Base-by-base conservation (phyloP, 1,140 invertebrate species). In the Elymnias hypermnestra region DNA sequence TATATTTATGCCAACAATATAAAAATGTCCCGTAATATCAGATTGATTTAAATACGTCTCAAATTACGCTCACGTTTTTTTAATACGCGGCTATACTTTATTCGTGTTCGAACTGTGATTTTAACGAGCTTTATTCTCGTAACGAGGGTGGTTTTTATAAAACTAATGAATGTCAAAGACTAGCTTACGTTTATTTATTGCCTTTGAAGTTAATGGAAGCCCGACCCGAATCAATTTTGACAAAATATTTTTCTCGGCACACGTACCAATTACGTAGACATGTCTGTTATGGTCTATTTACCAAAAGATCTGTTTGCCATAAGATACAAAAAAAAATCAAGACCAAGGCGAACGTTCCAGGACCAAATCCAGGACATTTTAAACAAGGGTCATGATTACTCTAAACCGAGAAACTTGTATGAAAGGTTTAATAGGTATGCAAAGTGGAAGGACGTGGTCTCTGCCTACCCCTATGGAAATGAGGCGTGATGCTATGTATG, bases 121-220 rank as follows among this genome's bases (percentile, higher is more conserved):
- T 83, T 83, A 83, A 83, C 73, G 69, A 77, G 70, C 62, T 69
- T 72, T 75, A 39, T 72, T 69, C 72, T 75, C 66, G 48, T 56
- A 35, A 60, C 57, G 66, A 15, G 41, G 33, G 15, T 22, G 25
- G 33, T 58, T 79, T 73, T 75, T 69, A 69, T 63, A 59, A 69
- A 71, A 77, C 70, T 81, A 81, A 77, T 75, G 66, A 76, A 77
- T 68, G 66, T 71, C 66, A 70, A 71, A 68, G 63, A 53, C 57
- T 63, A 59, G 52, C 66, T 66, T 68, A 67, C 3, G 28, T 33
- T 43, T 43, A 13, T 15, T 1, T 15, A 8, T 33, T 18, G 18
- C 31, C 60, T 54, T 59, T 58, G 41, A 43, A 43, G 17, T 33
- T 15, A 5, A 17, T 9, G 13, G 14, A 33, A 17, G 8, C 6